Base-by-base conservation (phyloP, 2,113 vertebrate species). In the Alouatta palliata region DNA sequence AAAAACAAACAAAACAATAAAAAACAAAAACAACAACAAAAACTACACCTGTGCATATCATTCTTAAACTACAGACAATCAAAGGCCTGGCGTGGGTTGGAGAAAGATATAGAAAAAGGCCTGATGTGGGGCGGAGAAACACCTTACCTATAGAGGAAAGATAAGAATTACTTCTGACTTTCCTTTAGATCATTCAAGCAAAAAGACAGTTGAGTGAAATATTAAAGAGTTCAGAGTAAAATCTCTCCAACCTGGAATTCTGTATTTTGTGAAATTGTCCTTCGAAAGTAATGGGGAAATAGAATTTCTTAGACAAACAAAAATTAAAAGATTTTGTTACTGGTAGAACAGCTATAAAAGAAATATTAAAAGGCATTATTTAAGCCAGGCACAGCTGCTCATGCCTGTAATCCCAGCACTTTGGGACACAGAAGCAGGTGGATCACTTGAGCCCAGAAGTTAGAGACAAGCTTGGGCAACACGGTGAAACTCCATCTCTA, bases 41-140 rank as follows among this genome's bases (percentile, higher is more conserved):
- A 14, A 30, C 14, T 32, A 49, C 27, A 49, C 45, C 30, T 47
- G 10, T 16, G 45, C 16, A 32, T 47, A 32, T 32, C 16, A 77
- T 77, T 47, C 32, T 49, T 16, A 32, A 49, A 77, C 43, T 32
- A 47, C 9, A 47, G 14, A 47, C 2, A 77, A 77, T 19, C 43
- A 19, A 77, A 52, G 16, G 45, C 2, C 4, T 27, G 4, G 4
- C 27, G 10, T 61, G 47, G 13, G 30, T 2, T 0, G 2, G 30
- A 5, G 40, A 23, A 40, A 77, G 16, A 77, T 47, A 32, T 19
- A 49, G 47, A 20, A 49, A 40, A 40, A 52, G 43, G 45, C 9
- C 4, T 27, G 4, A 2, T 27, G 10, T 61, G 47, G 13, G 30
- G 5, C 0, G 1, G 30, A 5, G 40, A 23, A 40, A 71, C 43